phyloP scores from a whole-genome alignment of 23 tunicate species.

The Halocynthia roretzi region DNA sequence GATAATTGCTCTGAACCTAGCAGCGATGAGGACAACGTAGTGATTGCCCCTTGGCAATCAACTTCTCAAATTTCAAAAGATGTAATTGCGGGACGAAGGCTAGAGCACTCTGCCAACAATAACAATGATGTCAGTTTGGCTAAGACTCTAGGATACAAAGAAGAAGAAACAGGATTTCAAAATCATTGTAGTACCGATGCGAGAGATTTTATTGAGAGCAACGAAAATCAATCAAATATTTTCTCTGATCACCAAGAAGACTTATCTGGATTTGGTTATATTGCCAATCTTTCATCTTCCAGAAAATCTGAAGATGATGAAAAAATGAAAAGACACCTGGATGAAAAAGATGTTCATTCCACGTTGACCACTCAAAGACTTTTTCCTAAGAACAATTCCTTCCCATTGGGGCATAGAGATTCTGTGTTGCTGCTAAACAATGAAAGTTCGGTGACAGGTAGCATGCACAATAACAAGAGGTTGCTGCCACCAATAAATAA shows the following conservation, averaged over 20 bases:
- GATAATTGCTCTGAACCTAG: not conserved
- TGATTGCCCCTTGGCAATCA: not conserved
- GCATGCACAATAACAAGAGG: not conserved
- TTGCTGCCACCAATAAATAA: not conserved
- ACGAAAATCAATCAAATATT: not conserved
- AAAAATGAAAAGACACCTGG: not conserved
- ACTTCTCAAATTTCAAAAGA: not conserved
- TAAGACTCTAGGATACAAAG: not conserved
- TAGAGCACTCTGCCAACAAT: not conserved
- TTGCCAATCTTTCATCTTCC: not conserved
- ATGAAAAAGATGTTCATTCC: not conserved
- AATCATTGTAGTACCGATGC: too few species aligned
- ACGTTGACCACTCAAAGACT: not conserved
- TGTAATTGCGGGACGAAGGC: not conserved
- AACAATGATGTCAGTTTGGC: conserved; percentile 4
- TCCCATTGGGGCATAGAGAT: not conserved
- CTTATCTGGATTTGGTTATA: not conserved
- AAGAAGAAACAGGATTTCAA: not conserved
- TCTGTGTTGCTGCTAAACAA: not conserved
- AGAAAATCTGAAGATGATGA: not conserved
- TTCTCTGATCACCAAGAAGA: not conserved
- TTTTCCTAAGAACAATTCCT: conserved; percentile 4
- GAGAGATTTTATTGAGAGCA: not conserved
- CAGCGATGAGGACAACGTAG: conserved; percentile 7
- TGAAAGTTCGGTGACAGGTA: not conserved